A percentile compares a stretch with the other conserved stretches of the same genome.
Evolutionary conservation across 2,888 invertebrate species (phyloP).

Genomic region (Eumacrocentrus americanus): DNA sequence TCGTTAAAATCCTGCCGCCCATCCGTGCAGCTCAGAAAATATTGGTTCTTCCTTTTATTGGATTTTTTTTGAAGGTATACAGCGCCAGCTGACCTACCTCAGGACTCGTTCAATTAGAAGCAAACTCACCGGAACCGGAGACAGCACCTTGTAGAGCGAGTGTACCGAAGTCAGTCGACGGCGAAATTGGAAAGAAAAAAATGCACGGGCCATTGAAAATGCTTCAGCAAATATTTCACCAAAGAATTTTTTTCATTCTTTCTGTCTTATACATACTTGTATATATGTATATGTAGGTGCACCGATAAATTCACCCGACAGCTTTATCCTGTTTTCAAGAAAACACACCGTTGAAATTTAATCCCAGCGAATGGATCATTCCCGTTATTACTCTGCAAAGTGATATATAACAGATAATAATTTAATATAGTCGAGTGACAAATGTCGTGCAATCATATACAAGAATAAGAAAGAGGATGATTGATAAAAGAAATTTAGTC

Average conservation of each 20-base stretch:
- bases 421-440: too few relatives aligned
- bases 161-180: constrained; percentile 20
- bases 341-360: too few relatives aligned
- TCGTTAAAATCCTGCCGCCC: constrained; percentile 40
- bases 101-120: constrained; percentile 25
- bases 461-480: too few relatives aligned
- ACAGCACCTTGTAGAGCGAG: constrained; percentile 15
- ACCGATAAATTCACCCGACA: too few relatives aligned
- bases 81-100: constrained; percentile 34
- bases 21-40: constrained; percentile 39
- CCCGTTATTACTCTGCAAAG: too few relatives aligned
- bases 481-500: too few relatives aligned
- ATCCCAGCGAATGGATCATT: too few relatives aligned
- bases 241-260: neutral
- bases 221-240: constrained; percentile 4
- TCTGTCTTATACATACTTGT: too few relatives aligned
- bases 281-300: too few relatives aligned
- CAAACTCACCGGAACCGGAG: constrained; percentile 22
- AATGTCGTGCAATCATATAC: too few relatives aligned
- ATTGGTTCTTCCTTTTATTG: constrained; percentile 35
- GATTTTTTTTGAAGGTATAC: constrained; percentile 28
- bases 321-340: too few relatives aligned
- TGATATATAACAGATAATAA: too few relatives aligned
- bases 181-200: constrained; percentile 18
- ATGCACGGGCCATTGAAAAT: neutral